Evolutionary conservation across 2,888 invertebrate species (phyloP).

Genomic region (Macrosiphum euphorbiae): DNA sequence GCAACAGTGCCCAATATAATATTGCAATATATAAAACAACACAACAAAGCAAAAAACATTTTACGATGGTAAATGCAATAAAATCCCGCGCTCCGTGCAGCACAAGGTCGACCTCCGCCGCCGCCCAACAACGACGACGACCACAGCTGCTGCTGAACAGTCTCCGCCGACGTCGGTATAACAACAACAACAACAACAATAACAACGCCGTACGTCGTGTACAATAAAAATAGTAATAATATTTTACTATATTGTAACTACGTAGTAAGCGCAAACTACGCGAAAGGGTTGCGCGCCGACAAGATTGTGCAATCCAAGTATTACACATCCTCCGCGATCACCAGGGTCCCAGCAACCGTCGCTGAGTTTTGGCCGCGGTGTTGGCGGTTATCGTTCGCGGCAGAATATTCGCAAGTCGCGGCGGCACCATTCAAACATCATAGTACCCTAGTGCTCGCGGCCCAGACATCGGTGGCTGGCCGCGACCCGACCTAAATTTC

Average conservation of each 20-base stretch:
- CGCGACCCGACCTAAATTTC: constrained; percentile 30
- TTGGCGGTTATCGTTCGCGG: neutral
- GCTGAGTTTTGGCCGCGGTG: neutral
- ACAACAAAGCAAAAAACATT: neutral
- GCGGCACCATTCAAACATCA: neutral
- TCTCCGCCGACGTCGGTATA: neutral
- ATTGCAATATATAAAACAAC: neutral
- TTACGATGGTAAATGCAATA: neutral
- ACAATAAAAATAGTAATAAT: neutral
- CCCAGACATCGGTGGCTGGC: constrained; percentile 33
- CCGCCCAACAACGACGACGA: neutral
- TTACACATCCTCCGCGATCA: constrained; percentile 32
- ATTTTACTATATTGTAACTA: neutral
- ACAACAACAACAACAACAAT: neutral
- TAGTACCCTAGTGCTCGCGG: constrained; percentile 47
- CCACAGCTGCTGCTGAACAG: neutral
- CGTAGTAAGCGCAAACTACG: neutral
- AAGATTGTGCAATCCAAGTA: constrained; percentile 58
- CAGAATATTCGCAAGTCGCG: no score
- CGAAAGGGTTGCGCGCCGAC: neutral
- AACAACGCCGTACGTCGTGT: neutral
- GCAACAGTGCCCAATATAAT: no score
- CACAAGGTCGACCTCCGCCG: neutral
- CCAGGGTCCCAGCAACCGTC: constrained; percentile 38
- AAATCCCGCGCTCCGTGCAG: neutral